A percentile compares a stretch with the other conserved stretches of the same genome.
Evolutionary conservation across 2,797 vertebrate genomes (phyloP).

Genomic region (Phoebastria nigripes): DNA sequence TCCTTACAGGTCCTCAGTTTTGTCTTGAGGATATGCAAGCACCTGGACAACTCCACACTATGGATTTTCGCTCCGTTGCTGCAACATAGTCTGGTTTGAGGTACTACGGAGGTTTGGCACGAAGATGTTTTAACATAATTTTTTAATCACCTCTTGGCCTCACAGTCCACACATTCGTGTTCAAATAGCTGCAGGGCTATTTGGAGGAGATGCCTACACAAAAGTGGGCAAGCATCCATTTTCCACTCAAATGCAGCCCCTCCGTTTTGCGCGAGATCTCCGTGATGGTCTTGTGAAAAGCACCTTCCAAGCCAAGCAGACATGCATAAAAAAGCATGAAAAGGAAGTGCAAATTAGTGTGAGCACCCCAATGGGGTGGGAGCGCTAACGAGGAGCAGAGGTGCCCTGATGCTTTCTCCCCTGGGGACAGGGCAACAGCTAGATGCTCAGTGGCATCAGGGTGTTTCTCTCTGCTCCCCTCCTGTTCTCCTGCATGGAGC

Average conservation of each 20-base stretch:
- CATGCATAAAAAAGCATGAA: background rate
- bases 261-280: rapidly evolving
- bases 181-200: background rate
- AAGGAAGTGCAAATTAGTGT: background rate
- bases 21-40: background rate
- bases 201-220: background rate
- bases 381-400: background rate
- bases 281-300: background rate
- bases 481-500: background rate
- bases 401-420: background rate
- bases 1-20: background rate
- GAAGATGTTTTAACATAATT: background rate
- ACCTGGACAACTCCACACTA: background rate
- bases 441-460: background rate
- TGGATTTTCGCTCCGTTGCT: rapidly evolving
- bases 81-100: background rate
- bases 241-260: rapidly evolving
- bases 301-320: background rate
- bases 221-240: rapidly evolving
- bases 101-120: background rate
- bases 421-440: rapidly evolving
- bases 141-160: background rate
- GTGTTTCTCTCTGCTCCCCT: background rate
- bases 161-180: background rate
- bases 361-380: background rate